Evolutionary conservation across 2,113 vertebrate genomes (phyloP).

Genomic region (Antidorcas marsupialis): DNA sequence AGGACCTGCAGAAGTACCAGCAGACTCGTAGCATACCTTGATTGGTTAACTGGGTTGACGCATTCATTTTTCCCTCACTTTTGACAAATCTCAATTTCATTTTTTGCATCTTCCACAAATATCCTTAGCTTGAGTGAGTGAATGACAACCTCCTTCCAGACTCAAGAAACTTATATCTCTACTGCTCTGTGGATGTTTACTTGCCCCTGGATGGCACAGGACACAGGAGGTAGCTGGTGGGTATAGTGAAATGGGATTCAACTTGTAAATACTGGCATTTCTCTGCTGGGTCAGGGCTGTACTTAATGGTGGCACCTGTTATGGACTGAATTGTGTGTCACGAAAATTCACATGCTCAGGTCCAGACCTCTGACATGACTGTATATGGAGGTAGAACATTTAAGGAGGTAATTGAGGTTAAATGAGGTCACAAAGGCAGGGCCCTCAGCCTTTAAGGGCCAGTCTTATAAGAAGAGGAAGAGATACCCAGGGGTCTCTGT

Average conservation of each 20-base stretch:
- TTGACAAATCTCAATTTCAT: conserved; percentile 13
- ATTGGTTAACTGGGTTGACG: not conserved
- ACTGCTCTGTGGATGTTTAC: not conserved
- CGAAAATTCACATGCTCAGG: not conserved
- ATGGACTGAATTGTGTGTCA: not conserved
- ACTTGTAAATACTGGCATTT: not conserved
- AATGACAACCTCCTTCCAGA: not conserved
- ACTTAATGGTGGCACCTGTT: not conserved
- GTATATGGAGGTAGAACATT: not conserved
- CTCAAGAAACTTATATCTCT: not conserved
- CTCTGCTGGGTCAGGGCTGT: not conserved
- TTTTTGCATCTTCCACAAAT: conserved; percentile 14
- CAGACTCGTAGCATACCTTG: not conserved
- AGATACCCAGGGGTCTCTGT: not conserved
- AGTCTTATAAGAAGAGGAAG: not conserved
- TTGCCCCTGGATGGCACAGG: not conserved
- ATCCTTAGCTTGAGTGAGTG: not conserved
- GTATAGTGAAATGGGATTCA: not conserved
- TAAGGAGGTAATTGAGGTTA: not conserved
- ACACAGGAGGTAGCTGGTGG: not conserved
- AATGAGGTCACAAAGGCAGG: not conserved
- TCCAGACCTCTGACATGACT: not conserved
- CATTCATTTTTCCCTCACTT: not conserved
- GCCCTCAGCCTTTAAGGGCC: not conserved
- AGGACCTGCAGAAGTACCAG: not conserved